A percentile compares a stretch with the other conserved stretches of the same genome.
Conservation (phyloP, 2,888 invertebrate species). For the Coronaproctus castanopsis region DNA sequence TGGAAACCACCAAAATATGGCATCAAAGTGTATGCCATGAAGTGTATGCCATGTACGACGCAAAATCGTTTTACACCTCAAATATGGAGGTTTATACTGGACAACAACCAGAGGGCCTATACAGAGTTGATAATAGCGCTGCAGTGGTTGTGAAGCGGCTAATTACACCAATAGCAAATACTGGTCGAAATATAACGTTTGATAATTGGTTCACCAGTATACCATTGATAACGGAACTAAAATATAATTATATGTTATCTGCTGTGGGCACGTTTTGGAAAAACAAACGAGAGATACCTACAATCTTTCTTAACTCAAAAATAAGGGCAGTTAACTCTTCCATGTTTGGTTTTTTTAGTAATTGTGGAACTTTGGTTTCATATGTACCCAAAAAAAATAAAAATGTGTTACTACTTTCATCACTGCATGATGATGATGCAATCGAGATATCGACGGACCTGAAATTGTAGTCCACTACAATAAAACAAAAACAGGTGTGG, state of each 20-base stretch:
- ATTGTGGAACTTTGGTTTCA: neutral
- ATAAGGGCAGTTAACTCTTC: constrained; percentile 2
- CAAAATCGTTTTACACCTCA: neutral
- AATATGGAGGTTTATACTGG: neutral
- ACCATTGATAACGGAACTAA: too few species aligned
- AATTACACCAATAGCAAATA: neutral
- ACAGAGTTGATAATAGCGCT: too few species aligned
- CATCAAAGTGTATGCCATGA: neutral
- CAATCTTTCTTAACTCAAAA: constrained; percentile 3
- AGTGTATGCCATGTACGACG: neutral
- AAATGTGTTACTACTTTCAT: neutral
- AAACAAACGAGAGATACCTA: constrained; percentile 6
- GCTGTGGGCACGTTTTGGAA: constrained; percentile 2
- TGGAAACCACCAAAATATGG: neutral
- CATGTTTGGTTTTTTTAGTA: constrained; percentile 6
- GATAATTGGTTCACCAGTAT: neutral
- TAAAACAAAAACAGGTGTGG: too few species aligned
- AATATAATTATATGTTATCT: too few species aligned
- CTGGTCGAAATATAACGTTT: neutral
- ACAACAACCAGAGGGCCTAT: neutral
- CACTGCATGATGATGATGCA: too few species aligned
- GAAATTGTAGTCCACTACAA: too few species aligned
- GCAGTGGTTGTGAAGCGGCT: neutral
- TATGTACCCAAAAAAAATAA: neutral
- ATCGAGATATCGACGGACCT: too few species aligned